Conservation (phyloP, 2,113 vertebrate genomes). For the Phrynocephalus versicolor region DNA sequence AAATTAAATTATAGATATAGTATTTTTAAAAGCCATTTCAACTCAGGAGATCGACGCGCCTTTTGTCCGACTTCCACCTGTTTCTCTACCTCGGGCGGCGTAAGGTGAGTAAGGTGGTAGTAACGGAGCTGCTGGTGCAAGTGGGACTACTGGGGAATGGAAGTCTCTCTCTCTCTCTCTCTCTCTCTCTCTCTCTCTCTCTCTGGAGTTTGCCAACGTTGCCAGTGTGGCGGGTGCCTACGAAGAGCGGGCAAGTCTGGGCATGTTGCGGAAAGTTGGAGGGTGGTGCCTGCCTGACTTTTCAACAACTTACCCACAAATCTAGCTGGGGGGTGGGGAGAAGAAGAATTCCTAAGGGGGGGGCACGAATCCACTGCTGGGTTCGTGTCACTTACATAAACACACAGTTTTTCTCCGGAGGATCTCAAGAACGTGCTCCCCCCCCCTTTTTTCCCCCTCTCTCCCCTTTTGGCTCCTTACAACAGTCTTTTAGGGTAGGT, state of each 20-base stretch:
- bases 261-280: not conserved
- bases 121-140: conserved; percentile 2
- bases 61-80: not conserved
- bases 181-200: too few species aligned
- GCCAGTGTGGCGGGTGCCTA: too few species aligned
- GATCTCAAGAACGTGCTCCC: too few species aligned
- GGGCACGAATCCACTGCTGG: too few species aligned
- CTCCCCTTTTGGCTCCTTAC: too few species aligned
- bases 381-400: too few species aligned
- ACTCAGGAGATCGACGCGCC: not conserved
- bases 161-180: not conserved
- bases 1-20: not conserved
- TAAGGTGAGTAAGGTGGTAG: rapidly evolving
- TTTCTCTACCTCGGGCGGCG: rapidly evolving
- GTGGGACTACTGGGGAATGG: not conserved
- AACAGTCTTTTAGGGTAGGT: too few species aligned
- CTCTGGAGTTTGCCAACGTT: too few species aligned
- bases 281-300: not conserved
- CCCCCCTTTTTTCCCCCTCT: too few species aligned
- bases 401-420: too few species aligned
- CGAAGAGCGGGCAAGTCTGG: not conserved
- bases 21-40: not conserved
- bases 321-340: too few species aligned
- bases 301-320: not conserved
- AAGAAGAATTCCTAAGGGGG: too few species aligned